Conservation (phyloP, 37 sponge, comb jelly and placozoan genomes). For the Chondrilla cf. caribensis region DNA sequence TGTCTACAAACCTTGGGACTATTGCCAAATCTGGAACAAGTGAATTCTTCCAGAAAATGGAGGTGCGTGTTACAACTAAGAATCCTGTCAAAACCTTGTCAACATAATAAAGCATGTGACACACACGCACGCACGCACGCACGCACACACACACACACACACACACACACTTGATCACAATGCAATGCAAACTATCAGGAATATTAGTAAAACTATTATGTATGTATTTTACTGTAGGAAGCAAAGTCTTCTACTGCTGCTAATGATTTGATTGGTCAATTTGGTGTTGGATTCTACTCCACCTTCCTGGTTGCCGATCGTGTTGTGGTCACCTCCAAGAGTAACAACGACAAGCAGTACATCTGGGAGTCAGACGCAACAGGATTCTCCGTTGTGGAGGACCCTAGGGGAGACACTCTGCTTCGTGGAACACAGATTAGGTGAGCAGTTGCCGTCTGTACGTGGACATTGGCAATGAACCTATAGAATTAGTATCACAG, state of each 20-base stretch:
- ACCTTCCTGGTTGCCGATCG: slow-evolving; percentile 96
- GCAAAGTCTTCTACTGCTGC: slow-evolving; percentile 25
- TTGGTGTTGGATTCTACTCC: slow-evolving; percentile 99
- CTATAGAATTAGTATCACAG: background rate
- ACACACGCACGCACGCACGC: too few relatives aligned
- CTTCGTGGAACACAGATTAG: slow-evolving; percentile 91
- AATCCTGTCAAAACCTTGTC: too few relatives aligned
- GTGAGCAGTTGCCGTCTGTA: slow-evolving; percentile 24
- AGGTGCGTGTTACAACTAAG: slow-evolving; percentile 28
- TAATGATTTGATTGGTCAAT: slow-evolving; percentile 97
- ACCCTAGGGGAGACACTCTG: slow-evolving; percentile 92
- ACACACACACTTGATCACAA: too few relatives aligned
- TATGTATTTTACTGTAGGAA: too few relatives aligned
- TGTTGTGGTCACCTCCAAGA: slow-evolving; percentile 95
- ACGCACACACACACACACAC: too few relatives aligned
- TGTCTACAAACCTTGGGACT: slow-evolving; percentile 91
- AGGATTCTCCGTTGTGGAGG: slow-evolving; percentile 82
- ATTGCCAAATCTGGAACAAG: slow-evolving; percentile 98
- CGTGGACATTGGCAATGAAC: background rate
- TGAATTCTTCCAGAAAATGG: slow-evolving; percentile 92
- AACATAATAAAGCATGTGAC: too few relatives aligned
- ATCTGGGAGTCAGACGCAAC: slow-evolving; percentile 92
- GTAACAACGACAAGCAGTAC: slow-evolving; percentile 91
- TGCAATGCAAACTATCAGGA: too few relatives aligned
- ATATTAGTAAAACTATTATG: too few relatives aligned